These are phyloP conservation scores for Telenomus remus DNA, from an alignment of 1,140 invertebrate genomes.

Conservation along the genomic window DNA sequence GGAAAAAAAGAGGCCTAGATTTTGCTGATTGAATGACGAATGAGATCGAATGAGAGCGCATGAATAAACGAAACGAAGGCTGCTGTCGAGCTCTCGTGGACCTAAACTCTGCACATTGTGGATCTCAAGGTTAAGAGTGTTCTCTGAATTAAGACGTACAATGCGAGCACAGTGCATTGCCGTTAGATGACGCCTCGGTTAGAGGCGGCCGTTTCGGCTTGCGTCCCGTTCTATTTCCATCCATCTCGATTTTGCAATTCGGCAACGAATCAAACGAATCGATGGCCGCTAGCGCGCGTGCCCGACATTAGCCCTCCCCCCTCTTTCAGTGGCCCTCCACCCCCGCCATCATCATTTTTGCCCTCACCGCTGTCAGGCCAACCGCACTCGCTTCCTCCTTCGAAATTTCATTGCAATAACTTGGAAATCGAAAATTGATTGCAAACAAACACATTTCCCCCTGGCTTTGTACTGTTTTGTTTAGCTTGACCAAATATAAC, in stretches of 20 bases:
- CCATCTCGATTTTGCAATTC: conserved; percentile 50
- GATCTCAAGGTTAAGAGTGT: conserved; percentile 50
- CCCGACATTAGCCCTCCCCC: conserved; percentile 29
- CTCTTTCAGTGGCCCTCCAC: not conserved
- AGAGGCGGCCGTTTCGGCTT: conserved; percentile 20
- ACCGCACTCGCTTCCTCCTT: conserved; percentile 7
- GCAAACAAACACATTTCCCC: conserved; percentile 44
- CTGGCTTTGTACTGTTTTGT: conserved; percentile 39
- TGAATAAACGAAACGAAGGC: conserved; percentile 36
- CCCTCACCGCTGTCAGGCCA: not conserved
- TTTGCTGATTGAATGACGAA: conserved; percentile 5
- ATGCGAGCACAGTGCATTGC: conserved; percentile 47
- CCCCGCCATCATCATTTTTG: conserved; percentile 22
- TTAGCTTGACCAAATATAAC: conserved; percentile 48
- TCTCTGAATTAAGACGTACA: conserved; percentile 46
- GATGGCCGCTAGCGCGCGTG: conserved; percentile 50
- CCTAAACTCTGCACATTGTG: conserved; percentile 44
- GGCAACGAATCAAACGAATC: conserved; percentile 56
- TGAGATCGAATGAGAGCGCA: conserved; percentile 15
- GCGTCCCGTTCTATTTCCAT: conserved; percentile 52
- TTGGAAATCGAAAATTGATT: conserved; percentile 57
- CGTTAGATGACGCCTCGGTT: conserved; percentile 45
- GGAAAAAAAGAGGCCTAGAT: no score
- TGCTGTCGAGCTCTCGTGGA: conserved; percentile 33
- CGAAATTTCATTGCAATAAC: conserved; percentile 35